Evolutionary conservation across 2,797 vertebrate genomes (phyloP).

Genomic region (Acanthornis magna): DNA sequence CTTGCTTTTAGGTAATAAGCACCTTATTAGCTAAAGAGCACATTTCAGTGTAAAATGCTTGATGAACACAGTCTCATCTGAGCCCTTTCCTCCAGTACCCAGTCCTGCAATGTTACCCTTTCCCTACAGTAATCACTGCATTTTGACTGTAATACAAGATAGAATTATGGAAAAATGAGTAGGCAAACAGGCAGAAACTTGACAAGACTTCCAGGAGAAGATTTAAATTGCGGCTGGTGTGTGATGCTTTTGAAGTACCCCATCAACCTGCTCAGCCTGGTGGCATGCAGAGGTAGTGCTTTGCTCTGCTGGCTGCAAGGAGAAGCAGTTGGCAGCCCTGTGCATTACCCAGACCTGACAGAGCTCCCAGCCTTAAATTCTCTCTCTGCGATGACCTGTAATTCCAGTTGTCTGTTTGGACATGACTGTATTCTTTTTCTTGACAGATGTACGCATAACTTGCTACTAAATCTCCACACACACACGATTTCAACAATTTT

Average conservation of each 20-base stretch:
- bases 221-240: not conserved
- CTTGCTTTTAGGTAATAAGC: not conserved
- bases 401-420: not conserved
- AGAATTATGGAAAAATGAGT: not conserved
- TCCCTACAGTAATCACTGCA: not conserved
- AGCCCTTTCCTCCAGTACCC: not conserved
- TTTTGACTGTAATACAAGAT: not conserved
- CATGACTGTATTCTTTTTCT: not conserved
- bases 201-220: not conserved
- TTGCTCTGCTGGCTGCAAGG: not conserved
- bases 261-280: fast-evolving
- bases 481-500: not conserved
- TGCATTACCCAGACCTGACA: not conserved
- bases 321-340: not conserved
- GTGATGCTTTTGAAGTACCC: not conserved
- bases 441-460: not conserved
- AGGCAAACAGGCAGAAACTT: not conserved
- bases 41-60: not conserved
- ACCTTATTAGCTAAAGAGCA: not conserved
- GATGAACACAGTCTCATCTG: not conserved
- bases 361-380: not conserved
- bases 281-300: fast-evolving
- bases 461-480: not conserved
- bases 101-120: fast-evolving
- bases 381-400: not conserved